Percentiles rank a stretch among this genome's conserved stretches.
Evolutionary conservation across 1,140 invertebrate species (phyloP).

Genomic region (Ceratina calcarata): DNA sequence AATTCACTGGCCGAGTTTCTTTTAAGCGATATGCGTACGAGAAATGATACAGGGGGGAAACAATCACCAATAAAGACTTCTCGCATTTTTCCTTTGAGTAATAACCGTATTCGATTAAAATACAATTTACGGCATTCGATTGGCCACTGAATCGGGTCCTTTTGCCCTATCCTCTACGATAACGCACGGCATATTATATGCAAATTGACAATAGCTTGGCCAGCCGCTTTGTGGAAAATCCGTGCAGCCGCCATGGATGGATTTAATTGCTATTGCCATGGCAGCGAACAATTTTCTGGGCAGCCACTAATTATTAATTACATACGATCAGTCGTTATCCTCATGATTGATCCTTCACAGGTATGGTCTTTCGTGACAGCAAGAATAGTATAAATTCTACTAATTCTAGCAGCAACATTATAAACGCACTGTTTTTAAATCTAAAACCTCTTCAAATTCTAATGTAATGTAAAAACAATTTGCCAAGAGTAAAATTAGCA

Average conservation of each 20-base stretch:
- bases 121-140: too few species aligned
- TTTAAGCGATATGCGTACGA: not conserved
- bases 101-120: not conserved
- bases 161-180: not conserved
- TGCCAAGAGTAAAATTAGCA: too few species aligned
- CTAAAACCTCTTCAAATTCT: too few species aligned
- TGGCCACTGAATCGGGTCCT: too few species aligned
- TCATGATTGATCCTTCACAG: constrained; percentile 6
- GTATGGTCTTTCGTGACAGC: too few species aligned
- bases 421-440: too few species aligned
- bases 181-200: not conserved
- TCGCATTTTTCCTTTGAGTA: not conserved
- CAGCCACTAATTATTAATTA: constrained; percentile 47
- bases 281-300: constrained; percentile 46
- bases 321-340: not conserved
- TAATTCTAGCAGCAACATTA: too few species aligned
- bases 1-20: not conserved
- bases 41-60: not conserved
- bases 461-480: too few species aligned
- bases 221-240: constrained; percentile 41
- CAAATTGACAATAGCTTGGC: constrained; percentile 45
- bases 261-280: constrained; percentile 46
- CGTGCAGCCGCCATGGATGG: constrained; percentile 18
- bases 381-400: too few species aligned
- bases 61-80: not conserved